Evolutionary conservation across 2,113 vertebrate genomes (phyloP), one percentile per base, ranked within the genome.

Genomic region (Corydoras sp.): DNA sequence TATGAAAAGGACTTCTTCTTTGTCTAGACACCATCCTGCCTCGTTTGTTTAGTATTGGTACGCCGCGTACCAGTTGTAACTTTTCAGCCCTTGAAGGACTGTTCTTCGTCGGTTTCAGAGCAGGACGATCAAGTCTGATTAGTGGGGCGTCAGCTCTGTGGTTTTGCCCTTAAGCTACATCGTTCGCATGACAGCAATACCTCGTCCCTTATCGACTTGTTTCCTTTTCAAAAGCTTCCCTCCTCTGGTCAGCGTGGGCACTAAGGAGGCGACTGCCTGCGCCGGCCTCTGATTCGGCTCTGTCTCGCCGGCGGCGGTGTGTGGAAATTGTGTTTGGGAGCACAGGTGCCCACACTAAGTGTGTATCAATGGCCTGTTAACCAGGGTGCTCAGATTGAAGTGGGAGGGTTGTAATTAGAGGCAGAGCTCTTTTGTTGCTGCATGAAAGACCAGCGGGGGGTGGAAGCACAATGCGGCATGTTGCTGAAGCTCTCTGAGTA

Each of bases 81-180:
- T 51, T 35, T 14, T 65, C 50, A 15, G 24, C 32, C 71, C 55
- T 56, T 74, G 50, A 59, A 55, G 55, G 77, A 61, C n/a, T 62
- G 10, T 24, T 18, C 5, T 78, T 80, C 82, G 50, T 78, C 76
- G 79, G 77, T 84, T 73, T 80, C 76, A 83, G 84, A 78, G 78
- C 81, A 80, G 83, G 73, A 79, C 80, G 84, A 86, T 89, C 83
- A 85, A 84, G 84, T 79, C 84, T 85, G 84, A 84, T 86, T 82
- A 83, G 82, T 76, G 81, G 84, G 80, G 82, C 84, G 85, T 88
- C 73, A 62, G 77, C 78, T 73, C 79, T 60, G 76, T 72, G 69
- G 77, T 77, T 77, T 76, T 81, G 73, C 78, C 80, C 76, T 51
- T 68, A 60, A 80, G 86, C 78, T 73, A 73, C 78, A 77, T 76